A percentile compares a stretch with the other conserved stretches of the same genome.
phyloP scores from a whole-genome alignment of 1,140 invertebrate genomes.

The Sycobia sp. region DNA sequence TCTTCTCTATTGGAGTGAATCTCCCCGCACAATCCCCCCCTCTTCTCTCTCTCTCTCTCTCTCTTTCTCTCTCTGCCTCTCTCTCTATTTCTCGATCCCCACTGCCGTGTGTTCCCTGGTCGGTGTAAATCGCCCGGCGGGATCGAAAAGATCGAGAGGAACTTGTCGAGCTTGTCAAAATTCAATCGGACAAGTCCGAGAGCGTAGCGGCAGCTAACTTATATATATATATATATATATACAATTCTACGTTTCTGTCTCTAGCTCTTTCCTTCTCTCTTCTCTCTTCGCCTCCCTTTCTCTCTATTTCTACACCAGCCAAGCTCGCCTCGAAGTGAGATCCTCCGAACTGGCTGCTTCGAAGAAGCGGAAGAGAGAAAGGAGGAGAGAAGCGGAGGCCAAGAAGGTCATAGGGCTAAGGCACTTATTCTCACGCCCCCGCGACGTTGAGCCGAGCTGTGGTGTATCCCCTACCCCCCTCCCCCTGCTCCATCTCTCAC shows the following conservation, averaged over 20 bases:
- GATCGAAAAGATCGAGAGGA: slow-evolving; percentile 53
- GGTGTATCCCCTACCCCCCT: neutral
- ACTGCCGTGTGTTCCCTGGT: slow-evolving; percentile 14
- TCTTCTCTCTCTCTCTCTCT: too few species aligned
- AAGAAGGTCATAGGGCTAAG: slow-evolving; percentile 60
- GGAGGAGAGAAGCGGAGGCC: slow-evolving; percentile 35
- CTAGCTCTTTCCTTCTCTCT: slow-evolving; percentile 28
- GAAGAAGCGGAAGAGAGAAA: slow-evolving; percentile 16
- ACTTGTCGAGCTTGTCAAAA: slow-evolving; percentile 60
- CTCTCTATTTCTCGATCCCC: neutral
- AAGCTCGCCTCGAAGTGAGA: neutral
- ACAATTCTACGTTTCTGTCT: slow-evolving; percentile 30
- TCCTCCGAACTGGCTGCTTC: slow-evolving; percentile 11
- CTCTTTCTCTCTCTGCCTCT: too few species aligned
- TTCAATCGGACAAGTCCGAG: slow-evolving; percentile 56
- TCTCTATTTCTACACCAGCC: neutral
- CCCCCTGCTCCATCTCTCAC: neutral
- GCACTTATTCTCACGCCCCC: slow-evolving; percentile 63
- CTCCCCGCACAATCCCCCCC: too few species aligned
- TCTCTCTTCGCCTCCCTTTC: slow-evolving; percentile 15
- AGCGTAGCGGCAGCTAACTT: slow-evolving; percentile 32
- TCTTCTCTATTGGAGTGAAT: too few species aligned
- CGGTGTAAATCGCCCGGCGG: slow-evolving; percentile 43
- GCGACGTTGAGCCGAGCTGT: slow-evolving; percentile 38
- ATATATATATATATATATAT: too few species aligned